Base-by-base conservation (phyloP, 2,888 invertebrate species). In the Zygothrica quintamaculata region DNA sequence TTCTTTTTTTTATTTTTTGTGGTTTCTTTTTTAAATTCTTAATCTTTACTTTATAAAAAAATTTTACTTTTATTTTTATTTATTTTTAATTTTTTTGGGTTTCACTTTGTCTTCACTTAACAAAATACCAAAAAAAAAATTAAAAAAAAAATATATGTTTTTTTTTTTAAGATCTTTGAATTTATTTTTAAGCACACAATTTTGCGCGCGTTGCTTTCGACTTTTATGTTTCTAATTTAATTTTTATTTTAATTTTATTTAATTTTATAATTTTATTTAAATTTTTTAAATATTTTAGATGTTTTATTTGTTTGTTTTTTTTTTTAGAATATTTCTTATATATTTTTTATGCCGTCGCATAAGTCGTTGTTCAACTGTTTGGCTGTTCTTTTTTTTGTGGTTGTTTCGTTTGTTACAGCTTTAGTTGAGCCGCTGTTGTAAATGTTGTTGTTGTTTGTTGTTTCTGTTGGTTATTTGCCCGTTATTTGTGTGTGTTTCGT, bases 131-230 rank as follows among this genome's bases (percentile, higher is more conserved):
- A 53, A 36, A 55, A 52, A 47, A 68, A 72, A 53, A 60, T 0
- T 15, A 51, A 68, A 60, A 72, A 74, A 65, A 59, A 26, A 9
- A 12, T 39, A 26, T 34, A 9, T 26, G 31, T 48, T 37, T 12
- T 36, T 25, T 29, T 34, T 50, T 13, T 5, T 8, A 8, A 6
- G n/a, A 29, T 15, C 8, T 15, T 9, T 1, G 1, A 36, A 29
- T 13, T 15, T 58, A 34, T 25, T 52, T 8, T 59, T n/a, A n/a
- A 26, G 57, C 73, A 67, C 62, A 72, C 31, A 68, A 59, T 59
- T 65, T 25, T 43, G 71, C 75, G 78, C 78, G 76, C 75, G 71
- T 52, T 60, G 74, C 76, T 61, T 76, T 74, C 72, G 69, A 67
- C 76, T 42, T 52, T 47, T n/a, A n/a, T n/a, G 18, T 18, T 43